Percentiles rank a stretch among this genome's conserved stretches.
phyloP scores from a whole-genome alignment of 2,797 vertebrate genomes.

The Lepus oiostolus region DNA sequence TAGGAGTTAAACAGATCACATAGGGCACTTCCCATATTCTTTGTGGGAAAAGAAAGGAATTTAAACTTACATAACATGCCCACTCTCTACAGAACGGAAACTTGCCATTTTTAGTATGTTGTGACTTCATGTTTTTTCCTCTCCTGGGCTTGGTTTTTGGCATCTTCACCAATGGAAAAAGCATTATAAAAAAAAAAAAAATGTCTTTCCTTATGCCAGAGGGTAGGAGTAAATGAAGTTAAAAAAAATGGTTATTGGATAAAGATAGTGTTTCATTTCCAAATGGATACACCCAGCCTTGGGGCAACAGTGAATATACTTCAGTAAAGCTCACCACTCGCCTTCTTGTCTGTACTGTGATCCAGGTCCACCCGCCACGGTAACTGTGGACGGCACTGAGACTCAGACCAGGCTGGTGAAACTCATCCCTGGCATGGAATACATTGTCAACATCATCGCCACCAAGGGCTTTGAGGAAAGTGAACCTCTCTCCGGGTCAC shows the following conservation, averaged over 20 bases:
- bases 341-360: background rate
- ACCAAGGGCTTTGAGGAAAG: slow-evolving; percentile 96
- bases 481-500: slow-evolving; percentile 92
- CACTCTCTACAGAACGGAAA: slow-evolving; percentile 62
- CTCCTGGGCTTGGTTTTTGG: slow-evolving; percentile 71
- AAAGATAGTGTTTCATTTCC: slow-evolving; percentile 27
- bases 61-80: slow-evolving; percentile 50
- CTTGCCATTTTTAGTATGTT: slow-evolving; percentile 76
- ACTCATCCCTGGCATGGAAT: slow-evolving; percentile 94
- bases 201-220: slow-evolving; percentile 64
- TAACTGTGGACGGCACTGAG: slow-evolving; percentile 91
- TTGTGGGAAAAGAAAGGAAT: slow-evolving; percentile 27
- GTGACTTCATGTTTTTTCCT: slow-evolving; percentile 76
- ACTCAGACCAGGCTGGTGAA: slow-evolving; percentile 91
- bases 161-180: slow-evolving; percentile 67
- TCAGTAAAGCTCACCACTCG: background rate
- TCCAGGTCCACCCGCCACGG: slow-evolving; percentile 90
- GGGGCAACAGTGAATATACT: background rate
- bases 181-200: slow-evolving; percentile 69
- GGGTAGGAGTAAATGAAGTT: slow-evolving; percentile 63
- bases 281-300: background rate
- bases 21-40: background rate
- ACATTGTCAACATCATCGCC: slow-evolving; percentile 92
- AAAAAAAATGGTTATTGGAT: slow-evolving; percentile 31
- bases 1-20: background rate